Conservation (phyloP, 2,888 invertebrate genomes). For the Ormyrus nitidulus region DNA sequence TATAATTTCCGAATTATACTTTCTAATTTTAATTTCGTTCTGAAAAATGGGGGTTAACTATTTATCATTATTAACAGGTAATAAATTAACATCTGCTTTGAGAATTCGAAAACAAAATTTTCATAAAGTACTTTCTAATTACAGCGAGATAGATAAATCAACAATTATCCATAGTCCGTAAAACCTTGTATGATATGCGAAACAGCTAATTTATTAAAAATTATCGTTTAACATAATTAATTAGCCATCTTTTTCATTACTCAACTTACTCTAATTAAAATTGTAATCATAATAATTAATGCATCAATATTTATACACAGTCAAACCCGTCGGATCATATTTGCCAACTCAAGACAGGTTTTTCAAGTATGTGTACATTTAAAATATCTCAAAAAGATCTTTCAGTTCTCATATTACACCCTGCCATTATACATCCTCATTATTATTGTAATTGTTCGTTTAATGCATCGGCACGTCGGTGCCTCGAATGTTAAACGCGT, state of each 20-base stretch:
- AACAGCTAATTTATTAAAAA: conserved; percentile 20
- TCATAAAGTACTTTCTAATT: too few relatives aligned
- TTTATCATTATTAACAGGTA: too few relatives aligned
- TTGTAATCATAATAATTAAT: too few relatives aligned
- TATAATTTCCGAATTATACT: too few relatives aligned
- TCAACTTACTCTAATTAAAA: not conserved
- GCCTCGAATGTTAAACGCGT: not conserved
- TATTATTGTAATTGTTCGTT: conserved; percentile 41
- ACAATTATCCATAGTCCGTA: not conserved
- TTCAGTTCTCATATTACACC: not conserved
- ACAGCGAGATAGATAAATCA: too few relatives aligned
- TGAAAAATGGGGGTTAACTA: too few relatives aligned
- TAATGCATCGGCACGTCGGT: not conserved
- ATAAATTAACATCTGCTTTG: not conserved
- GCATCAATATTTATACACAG: too few relatives aligned
- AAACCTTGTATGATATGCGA: not conserved
- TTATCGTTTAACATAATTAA: conserved; percentile 21
- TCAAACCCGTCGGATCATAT: too few relatives aligned
- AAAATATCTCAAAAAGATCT: conserved; percentile 26
- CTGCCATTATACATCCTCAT: conserved; percentile 8
- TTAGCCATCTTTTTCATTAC: conserved; percentile 3
- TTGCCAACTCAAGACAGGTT: too few relatives aligned
- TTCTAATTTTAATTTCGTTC: too few relatives aligned
- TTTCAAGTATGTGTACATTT: too few relatives aligned
- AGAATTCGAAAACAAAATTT: not conserved